Evolutionary conservation across 37 sponge, comb jelly and placozoan species (phyloP), one percentile per base, ranked within the genome.

Genomic region (Halichondria panicea): DNA sequence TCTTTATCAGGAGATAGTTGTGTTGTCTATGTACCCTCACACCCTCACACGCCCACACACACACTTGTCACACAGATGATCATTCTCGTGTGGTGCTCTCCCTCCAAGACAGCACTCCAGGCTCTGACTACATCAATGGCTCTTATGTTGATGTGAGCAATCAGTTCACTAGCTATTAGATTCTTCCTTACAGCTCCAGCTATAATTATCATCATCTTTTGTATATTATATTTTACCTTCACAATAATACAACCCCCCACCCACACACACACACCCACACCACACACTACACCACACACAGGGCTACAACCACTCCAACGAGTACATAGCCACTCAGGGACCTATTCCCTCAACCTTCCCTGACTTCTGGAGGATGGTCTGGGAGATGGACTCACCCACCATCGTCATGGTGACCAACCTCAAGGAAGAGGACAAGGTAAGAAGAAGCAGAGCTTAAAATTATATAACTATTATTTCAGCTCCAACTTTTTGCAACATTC

Each of bases 281-380:
- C 52, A 13, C 73, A 3, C 52, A 15, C 58, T 66, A 55, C 30
- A 15, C 38, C 66, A 11, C 39, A 4, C 40, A 11, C 46, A 79
- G 80, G 87, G 80, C 0, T 79, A 28, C 75, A 73, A 79, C 11
- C 64, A 36, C 19, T 41, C 60, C 53, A 86, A 86, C 35, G 63
- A 28, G 7, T 86, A 86, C 63, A 79, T 86, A 40, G 87, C 87
- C 50, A 72, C 87, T 34, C 87, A 86, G n/a, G 87, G 87, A 0
- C 87, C 87, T 36, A 73, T 73, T 3, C 79, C 87, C 18, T 63
- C 80, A 32, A 74, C 80, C 41, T 79, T 79, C 44, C 63, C 75
- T 30, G 87, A 86, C 80, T 86, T 86, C 80, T 86, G 87, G 87
- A 40, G 87, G 25, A 86, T 86, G 87, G 74, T 86, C n/a, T 86